Conservation (phyloP, 2,797 vertebrate genomes). For the Sebastiscus albofasciatus region DNA sequence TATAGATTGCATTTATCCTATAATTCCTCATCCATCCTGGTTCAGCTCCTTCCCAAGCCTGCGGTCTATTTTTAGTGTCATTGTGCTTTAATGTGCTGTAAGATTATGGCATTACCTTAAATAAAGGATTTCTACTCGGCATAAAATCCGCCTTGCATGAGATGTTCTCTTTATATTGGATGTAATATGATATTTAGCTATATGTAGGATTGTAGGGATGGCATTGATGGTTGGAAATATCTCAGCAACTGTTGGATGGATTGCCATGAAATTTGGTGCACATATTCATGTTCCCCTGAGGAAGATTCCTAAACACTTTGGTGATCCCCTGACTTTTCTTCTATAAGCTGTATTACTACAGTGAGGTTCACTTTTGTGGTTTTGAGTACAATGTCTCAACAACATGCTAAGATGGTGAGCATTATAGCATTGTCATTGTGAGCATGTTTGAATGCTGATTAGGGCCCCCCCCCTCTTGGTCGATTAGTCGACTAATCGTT, state of each 20-base stretch:
- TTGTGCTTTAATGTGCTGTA: conserved; percentile 16
- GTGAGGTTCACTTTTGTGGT: neutral
- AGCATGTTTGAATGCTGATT: no score
- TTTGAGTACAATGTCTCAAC: neutral
- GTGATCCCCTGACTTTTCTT: neutral
- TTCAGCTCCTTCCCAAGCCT: neutral
- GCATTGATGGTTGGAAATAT: neutral
- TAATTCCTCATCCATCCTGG: conserved; percentile 21
- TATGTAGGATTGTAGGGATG: neutral
- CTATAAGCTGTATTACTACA: neutral
- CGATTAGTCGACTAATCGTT: no score
- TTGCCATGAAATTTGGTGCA: neutral
- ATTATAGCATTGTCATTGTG: neutral
- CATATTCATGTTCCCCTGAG: neutral
- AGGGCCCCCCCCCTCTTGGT: no score
- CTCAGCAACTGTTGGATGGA: neutral
- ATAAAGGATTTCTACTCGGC: conserved; percentile 2
- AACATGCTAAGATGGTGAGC: neutral
- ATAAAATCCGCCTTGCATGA: neutral
- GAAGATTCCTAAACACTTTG: neutral
- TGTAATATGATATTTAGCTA: neutral
- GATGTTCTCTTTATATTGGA: neutral
- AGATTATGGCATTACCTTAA: neutral
- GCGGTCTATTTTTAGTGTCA: conserved; percentile 19
- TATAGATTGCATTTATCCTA: conserved; percentile 1